Percentiles rank a stretch among this genome's conserved stretches.
These are phyloP conservation scores for Platalea minor DNA, from an alignment of 2,797 vertebrate species.

Conservation along the genomic window DNA sequence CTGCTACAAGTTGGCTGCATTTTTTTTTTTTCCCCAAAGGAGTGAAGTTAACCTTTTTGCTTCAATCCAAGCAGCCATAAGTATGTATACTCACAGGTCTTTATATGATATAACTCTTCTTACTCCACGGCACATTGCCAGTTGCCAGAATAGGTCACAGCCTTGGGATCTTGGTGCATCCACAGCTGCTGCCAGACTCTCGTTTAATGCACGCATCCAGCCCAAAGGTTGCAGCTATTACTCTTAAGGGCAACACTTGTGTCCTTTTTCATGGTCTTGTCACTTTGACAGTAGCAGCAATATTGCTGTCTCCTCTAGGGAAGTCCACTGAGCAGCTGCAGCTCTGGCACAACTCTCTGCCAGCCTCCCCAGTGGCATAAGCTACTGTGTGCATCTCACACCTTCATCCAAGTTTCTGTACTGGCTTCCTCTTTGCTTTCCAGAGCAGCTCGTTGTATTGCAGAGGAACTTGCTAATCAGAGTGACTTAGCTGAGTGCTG, in stretches of 20 bases:
- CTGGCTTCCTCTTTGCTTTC: background rate
- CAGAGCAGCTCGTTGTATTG: background rate
- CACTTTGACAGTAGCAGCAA: background rate
- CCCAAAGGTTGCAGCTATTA: background rate
- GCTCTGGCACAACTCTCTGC: background rate
- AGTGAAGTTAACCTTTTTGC: background rate
- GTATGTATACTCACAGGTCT: background rate
- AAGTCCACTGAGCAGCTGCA: background rate
- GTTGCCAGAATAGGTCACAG: background rate
- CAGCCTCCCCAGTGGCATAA: background rate
- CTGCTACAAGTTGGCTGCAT: background rate
- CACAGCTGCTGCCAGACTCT: background rate
- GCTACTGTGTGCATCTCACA: background rate
- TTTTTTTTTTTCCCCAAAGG: background rate
- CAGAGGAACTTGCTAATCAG: background rate
- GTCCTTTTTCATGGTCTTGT: background rate
- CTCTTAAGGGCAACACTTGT: background rate
- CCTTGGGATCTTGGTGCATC: background rate
- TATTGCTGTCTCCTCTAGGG: background rate
- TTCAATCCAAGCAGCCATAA: background rate
- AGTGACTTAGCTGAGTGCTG: background rate
- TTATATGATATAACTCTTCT: background rate
- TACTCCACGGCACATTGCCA: background rate
- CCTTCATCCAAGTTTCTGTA: background rate
- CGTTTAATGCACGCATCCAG: background rate